These are phyloP conservation scores for Ectropis grisescens DNA, from an alignment of 1,140 invertebrate genomes.

Conservation along the genomic window DNA sequence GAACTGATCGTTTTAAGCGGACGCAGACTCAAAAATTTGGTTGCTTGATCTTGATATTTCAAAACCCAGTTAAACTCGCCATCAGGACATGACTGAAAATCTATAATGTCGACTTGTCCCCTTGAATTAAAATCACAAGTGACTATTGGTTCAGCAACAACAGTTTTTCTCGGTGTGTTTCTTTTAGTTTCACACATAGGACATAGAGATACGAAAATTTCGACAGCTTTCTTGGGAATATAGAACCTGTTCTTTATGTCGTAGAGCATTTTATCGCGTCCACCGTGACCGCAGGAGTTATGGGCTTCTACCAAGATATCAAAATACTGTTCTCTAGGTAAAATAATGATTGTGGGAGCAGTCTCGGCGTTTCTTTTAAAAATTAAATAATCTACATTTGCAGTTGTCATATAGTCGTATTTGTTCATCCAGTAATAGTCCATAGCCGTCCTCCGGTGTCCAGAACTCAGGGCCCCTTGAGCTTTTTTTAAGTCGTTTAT, in stretches of 20 bases:
- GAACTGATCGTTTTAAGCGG: constrained; percentile 33
- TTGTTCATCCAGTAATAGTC: too few species aligned
- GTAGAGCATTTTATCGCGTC: constrained; percentile 18
- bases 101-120: constrained; percentile 64
- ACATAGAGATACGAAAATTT: constrained; percentile 13
- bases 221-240: constrained; percentile 13
- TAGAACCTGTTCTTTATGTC: constrained; percentile 12
- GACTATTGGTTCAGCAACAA: constrained; percentile 38
- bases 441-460: too few species aligned
- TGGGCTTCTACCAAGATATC: constrained; percentile 19
- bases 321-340: constrained; percentile 23
- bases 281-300: constrained; percentile 17
- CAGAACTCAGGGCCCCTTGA: too few species aligned
- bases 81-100: constrained; percentile 48
- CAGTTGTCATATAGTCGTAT: too few species aligned
- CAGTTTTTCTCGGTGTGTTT: constrained; percentile 17
- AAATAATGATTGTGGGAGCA: too few species aligned
- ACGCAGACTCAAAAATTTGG: constrained; percentile 59
- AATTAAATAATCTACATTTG: too few species aligned
- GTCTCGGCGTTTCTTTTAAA: too few species aligned
- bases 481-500: too few species aligned
- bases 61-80: constrained; percentile 60
- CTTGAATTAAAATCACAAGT: constrained; percentile 29
- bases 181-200: constrained; percentile 12
- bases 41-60: constrained; percentile 62